phyloP scores from a whole-genome alignment of 2,888 invertebrate genomes.

The Chalcosyrphus nemorum region DNA sequence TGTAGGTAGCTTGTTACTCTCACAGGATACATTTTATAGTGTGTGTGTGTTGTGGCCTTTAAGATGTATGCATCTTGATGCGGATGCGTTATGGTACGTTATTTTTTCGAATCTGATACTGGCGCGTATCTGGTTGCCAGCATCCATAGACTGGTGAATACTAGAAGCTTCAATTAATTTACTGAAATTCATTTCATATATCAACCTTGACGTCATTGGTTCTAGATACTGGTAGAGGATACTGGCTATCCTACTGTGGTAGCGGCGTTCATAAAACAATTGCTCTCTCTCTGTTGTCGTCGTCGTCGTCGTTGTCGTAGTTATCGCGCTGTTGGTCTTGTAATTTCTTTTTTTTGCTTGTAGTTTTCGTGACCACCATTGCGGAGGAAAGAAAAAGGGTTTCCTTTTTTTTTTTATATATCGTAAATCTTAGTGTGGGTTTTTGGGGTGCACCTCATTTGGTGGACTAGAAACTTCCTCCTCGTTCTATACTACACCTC shows the following conservation, averaged over 20 bases:
- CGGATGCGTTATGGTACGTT: slow-evolving; percentile 61
- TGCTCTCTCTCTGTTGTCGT: slow-evolving; percentile 33
- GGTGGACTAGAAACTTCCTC: slow-evolving; percentile 3
- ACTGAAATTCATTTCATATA: slow-evolving; percentile 62
- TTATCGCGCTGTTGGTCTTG: slow-evolving; percentile 39
- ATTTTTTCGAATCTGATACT: slow-evolving; percentile 59
- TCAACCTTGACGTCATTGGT: slow-evolving; percentile 58
- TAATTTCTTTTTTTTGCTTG: slow-evolving; percentile 9
- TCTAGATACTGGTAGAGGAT: neutral
- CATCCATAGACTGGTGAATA: slow-evolving; percentile 42
- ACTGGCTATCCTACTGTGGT: neutral
- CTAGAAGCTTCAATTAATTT: slow-evolving; percentile 71
- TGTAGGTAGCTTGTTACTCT: slow-evolving; percentile 33
- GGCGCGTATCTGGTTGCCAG: slow-evolving; percentile 56
- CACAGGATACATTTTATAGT: slow-evolving; percentile 8
- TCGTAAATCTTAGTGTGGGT: slow-evolving; percentile 11
- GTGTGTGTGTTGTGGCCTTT: neutral
- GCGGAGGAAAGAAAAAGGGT: neutral
- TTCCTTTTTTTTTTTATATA: neutral
- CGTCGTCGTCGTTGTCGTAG: slow-evolving; percentile 35
- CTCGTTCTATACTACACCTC: neutral
- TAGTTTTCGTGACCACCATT: slow-evolving; percentile 45
- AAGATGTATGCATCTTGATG: slow-evolving; percentile 49
- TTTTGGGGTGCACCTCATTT: slow-evolving; percentile 46
- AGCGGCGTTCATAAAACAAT: slow-evolving; percentile 57